phyloP scores from a whole-genome alignment of 2,888 invertebrate species.

The Tigriopus californicus region DNA sequence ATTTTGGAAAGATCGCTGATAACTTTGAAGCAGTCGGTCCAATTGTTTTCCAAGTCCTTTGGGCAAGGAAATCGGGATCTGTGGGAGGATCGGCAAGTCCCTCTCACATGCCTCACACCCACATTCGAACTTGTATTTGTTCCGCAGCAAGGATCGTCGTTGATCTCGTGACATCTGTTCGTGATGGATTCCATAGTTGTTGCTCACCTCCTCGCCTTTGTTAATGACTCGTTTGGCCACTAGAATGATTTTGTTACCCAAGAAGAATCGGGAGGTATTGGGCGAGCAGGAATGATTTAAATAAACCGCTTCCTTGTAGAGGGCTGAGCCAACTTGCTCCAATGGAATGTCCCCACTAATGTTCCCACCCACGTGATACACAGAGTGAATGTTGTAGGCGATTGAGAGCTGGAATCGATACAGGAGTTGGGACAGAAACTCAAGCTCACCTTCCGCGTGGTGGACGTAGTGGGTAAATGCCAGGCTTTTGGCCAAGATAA shows the following conservation, averaged over 20 bases:
- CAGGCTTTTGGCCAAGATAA: neutral
- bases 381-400: neutral
- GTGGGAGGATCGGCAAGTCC: neutral
- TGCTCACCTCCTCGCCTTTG: neutral
- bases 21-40: neutral
- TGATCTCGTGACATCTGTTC: neutral
- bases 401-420: neutral
- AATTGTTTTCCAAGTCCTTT: neutral
- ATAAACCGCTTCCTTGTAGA: neutral
- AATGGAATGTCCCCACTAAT: neutral
- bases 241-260: neutral
- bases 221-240: neutral
- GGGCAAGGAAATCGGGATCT: neutral
- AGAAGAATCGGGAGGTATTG: neutral
- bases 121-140: neutral
- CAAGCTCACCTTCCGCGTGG: too few relatives aligned
- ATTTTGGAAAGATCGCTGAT: neutral
- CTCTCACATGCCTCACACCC: neutral
- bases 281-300: neutral
- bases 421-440: neutral
- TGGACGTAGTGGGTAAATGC: too few relatives aligned
- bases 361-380: neutral
- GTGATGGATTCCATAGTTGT: conserved; percentile 1
- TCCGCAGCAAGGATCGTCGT: neutral
- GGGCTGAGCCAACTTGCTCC: neutral